Base-by-base conservation (phyloP, 2,113 vertebrate genomes). In the Apodemus sylvaticus region DNA sequence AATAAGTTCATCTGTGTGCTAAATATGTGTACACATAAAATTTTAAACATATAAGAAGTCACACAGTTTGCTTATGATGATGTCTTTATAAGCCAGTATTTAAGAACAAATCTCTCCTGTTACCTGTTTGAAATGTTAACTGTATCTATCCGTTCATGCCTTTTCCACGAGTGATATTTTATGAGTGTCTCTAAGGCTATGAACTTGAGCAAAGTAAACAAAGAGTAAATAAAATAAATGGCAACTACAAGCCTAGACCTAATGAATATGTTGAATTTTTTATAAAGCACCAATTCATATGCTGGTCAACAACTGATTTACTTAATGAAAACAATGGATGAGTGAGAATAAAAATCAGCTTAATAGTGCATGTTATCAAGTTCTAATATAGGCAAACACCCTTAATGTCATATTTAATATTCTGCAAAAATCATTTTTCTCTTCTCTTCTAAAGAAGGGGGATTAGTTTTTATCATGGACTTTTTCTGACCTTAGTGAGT, bases 251-350 rank as follows among this genome's bases (percentile, higher is more conserved):
- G 39, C 20, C 51, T 6, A 89, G 29, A 3, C 20, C 58, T 62
- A 93, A 71, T 86, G 8, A 86, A 81, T 42, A 92, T 66, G 24
- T 13, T 77, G 3, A 22, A 8, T 3, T 73, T 89, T 97, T 97
- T 64, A 96, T 83, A 62, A 86, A 42, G 51, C 55, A 17, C 2
- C 82, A 64, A 58, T 86, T 92, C 48, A 90, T 39, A 62, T 5
- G 29, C 45, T 82, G 2, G 34, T 11, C 86, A 85, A 89, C 73
- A 89, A 10, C 22, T n/a, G 31, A 88, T 92, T 92, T 70, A 92
- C 81, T 96, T 96, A 51, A 93, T 81, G 12, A 95, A 95, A 79
- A 68, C 16, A 45, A 6, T 85, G 2, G 29, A 64, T 91, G 74
- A 77, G 89, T 45, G 78, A 91, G 42, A 89, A 20, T 1, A 79